Percentiles rank a stretch among this genome's conserved stretches.
phyloP scores from a whole-genome alignment of 1,140 invertebrate genomes.

The Drosophila hydei region DNA sequence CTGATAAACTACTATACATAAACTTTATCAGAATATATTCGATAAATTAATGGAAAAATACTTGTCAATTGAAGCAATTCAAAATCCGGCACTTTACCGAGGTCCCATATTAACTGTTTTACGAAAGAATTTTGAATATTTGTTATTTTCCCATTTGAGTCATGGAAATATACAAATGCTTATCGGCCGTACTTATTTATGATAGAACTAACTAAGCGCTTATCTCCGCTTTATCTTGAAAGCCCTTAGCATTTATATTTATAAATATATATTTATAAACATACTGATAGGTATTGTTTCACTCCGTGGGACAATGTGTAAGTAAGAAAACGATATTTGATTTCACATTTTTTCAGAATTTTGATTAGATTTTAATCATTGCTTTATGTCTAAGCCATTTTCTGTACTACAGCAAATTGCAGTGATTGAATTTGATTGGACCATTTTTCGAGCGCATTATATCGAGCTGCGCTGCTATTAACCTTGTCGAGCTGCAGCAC shows the following conservation, averaged over 20 bases:
- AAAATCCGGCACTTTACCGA: not conserved
- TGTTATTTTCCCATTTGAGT: not conserved
- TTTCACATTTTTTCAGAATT: slow-evolving; percentile 23
- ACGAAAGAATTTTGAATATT: no score
- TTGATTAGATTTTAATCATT: slow-evolving; percentile 32
- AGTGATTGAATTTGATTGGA: slow-evolving; percentile 94
- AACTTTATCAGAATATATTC: no score
- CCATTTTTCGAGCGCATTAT: slow-evolving; percentile 98
- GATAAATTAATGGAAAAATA: not conserved
- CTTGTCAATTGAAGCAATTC: no score
- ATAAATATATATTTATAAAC: no score
- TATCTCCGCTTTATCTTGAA: slow-evolving; percentile 2
- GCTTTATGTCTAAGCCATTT: slow-evolving; percentile 89
- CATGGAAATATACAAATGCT: slow-evolving; percentile 5
- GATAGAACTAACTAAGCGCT: not conserved
- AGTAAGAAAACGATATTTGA: no score
- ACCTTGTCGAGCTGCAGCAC: slow-evolving; percentile 95
- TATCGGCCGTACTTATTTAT: slow-evolving; percentile 12
- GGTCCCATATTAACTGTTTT: no score
- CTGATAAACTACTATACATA: no score
- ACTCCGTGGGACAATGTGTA: no score
- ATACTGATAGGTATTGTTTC: not conserved
- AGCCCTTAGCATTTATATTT: slow-evolving; percentile 6
- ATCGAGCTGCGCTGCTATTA: slow-evolving; percentile 92
- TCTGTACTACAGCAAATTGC: slow-evolving; percentile 94